A percentile compares a stretch with the other conserved stretches of the same genome.
Conservation (phyloP, 2,113 vertebrate genomes). For the Epinephelus cyanopodus region DNA sequence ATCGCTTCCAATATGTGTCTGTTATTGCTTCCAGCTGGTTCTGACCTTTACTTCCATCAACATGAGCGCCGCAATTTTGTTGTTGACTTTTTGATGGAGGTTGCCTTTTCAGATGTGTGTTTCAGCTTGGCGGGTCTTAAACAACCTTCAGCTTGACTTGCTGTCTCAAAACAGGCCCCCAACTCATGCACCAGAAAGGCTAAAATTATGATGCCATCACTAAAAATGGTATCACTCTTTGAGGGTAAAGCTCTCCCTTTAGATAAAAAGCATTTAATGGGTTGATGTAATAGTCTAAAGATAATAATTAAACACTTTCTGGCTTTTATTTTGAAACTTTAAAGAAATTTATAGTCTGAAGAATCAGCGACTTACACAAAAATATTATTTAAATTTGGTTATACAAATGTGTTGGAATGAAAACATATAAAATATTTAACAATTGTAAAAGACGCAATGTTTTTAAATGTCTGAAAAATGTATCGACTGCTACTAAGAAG, state of each 20-base stretch:
- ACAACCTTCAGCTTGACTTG: neutral
- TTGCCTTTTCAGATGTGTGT: neutral
- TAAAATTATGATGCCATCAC: neutral
- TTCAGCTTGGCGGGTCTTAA: neutral
- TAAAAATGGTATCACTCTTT: neutral
- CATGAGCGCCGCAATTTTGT: neutral
- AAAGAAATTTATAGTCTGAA: neutral
- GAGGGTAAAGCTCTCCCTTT: neutral
- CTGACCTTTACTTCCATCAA: conserved; percentile 33
- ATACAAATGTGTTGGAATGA: conserved; percentile 41
- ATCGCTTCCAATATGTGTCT: conserved; percentile 19
- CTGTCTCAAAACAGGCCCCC: neutral
- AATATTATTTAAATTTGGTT: conserved; percentile 22
- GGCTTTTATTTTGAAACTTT: neutral
- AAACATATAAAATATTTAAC: conserved; percentile 1
- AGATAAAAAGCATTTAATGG: neutral
- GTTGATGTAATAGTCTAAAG: conserved; percentile 8
- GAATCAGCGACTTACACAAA: neutral
- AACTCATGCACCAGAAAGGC: neutral
- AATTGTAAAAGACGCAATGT: conserved; percentile 20
- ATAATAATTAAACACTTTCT: neutral
- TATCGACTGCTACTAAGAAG: neutral
- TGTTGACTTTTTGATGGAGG: neutral
- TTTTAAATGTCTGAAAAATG: conserved; percentile 6
- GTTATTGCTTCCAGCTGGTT: conserved; percentile 12